Evolutionary conservation across 2,113 vertebrate genomes (phyloP).

Genomic region (Ceyx melanurus): DNA sequence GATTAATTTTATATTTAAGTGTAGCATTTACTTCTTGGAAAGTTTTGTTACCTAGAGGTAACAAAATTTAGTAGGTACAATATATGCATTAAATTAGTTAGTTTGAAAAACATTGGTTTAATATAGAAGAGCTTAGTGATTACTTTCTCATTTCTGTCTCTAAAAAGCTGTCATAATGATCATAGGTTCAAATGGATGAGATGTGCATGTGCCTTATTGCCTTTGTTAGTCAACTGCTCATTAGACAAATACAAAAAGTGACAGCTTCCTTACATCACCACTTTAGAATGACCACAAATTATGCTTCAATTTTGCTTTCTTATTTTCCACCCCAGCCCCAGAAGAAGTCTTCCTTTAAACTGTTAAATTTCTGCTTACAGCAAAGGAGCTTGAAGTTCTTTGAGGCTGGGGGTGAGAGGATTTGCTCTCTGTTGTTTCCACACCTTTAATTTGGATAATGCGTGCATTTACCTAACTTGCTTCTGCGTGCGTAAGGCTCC

Average conservation of each 20-base stretch:
- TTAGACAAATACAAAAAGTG: neutral
- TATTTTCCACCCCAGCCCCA: neutral
- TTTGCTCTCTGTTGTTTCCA: neutral
- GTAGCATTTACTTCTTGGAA: neutral
- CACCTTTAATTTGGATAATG: constrained; percentile 75
- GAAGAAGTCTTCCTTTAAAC: neutral
- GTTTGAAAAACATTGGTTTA: neutral
- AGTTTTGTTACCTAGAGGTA: fast-evolving
- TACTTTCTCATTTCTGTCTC: neutral
- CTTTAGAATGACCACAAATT: neutral
- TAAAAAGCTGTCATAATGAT: neutral
- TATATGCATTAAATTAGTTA: neutral
- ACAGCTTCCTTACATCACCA: neutral
- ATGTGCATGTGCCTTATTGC: neutral
- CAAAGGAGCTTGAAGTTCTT: neutral
- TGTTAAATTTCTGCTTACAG: neutral
- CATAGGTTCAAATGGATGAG: neutral
- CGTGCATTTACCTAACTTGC: constrained; percentile 79
- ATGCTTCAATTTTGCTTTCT: neutral
- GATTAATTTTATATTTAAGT: neutral
- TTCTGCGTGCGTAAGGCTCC: constrained; percentile 83
- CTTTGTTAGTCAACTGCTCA: neutral
- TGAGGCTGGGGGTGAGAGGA: neutral
- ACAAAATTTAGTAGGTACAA: neutral
- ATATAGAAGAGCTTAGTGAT: neutral